These are phyloP conservation scores for Folsomia manolachei DNA, from an alignment of 2,888 invertebrate genomes.

Conservation along the genomic window DNA sequence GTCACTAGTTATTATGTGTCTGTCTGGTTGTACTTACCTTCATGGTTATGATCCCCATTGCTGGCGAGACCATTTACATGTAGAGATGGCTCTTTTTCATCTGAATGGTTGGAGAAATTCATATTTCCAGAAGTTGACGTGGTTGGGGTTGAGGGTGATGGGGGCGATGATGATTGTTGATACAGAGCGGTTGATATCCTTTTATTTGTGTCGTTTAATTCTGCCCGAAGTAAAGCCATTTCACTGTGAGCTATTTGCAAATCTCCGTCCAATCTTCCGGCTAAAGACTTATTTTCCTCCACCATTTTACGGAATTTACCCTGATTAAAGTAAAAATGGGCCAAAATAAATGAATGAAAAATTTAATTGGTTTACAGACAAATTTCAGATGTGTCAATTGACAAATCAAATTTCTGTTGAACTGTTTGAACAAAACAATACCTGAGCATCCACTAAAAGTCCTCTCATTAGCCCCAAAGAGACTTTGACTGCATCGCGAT, in stretches of 20 bases:
- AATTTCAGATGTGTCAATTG: not conserved
- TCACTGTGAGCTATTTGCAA: slow-evolving; percentile 66
- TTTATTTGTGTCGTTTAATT: slow-evolving; percentile 60
- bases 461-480: slow-evolving; percentile 67
- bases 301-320: slow-evolving; percentile 83
- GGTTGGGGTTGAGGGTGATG: slow-evolving; percentile 53
- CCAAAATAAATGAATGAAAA: not conserved
- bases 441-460: slow-evolving; percentile 82
- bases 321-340: slow-evolving; percentile 54
- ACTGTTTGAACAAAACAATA: slow-evolving; percentile 52
- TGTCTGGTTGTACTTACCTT: no score
- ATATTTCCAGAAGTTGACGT: slow-evolving; percentile 12
- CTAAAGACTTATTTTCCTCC: slow-evolving; percentile 69
- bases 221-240: slow-evolving; percentile 59
- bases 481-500: slow-evolving; percentile 45
- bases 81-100: slow-evolving; percentile 33
- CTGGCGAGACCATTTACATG: slow-evolving; percentile 41
- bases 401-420: not conserved
- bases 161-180: slow-evolving; percentile 52
- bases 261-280: slow-evolving; percentile 60
- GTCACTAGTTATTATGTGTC: no score
- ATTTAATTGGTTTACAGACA: not conserved
- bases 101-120: slow-evolving; percentile 23
- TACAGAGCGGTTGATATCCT: slow-evolving; percentile 53
- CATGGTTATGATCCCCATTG: slow-evolving; percentile 36